These are phyloP conservation scores for Pomacea canaliculata DNA, from an alignment of 2,888 invertebrate species.

Conservation along the genomic window DNA sequence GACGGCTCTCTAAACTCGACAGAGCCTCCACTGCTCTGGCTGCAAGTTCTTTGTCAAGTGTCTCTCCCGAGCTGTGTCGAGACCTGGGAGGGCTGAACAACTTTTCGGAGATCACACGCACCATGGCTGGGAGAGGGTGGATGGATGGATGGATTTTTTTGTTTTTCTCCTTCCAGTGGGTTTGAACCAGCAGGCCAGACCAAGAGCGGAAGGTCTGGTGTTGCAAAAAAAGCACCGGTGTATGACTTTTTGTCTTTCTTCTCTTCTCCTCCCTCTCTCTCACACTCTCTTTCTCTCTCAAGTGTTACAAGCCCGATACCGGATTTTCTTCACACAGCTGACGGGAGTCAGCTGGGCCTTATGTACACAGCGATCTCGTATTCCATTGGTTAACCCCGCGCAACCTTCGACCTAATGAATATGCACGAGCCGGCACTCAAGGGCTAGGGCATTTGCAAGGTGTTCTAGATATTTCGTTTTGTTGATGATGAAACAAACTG, in stretches of 20 bases:
- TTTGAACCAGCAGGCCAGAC: too few relatives aligned
- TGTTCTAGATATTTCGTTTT: not conserved
- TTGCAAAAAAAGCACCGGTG: too few relatives aligned
- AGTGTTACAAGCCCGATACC: conserved; percentile 4
- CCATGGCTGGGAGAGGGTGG: conserved; percentile 30
- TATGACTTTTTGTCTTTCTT: too few relatives aligned
- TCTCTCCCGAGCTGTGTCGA: conserved; percentile 54
- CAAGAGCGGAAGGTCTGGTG: too few relatives aligned
- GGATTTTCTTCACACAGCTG: conserved; percentile 23
- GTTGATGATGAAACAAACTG: conserved; percentile 23
- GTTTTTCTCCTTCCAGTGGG: too few relatives aligned
- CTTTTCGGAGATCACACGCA: conserved; percentile 47
- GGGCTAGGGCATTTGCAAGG: not conserved
- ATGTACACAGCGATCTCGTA: conserved; percentile 23
- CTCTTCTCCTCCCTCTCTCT: too few relatives aligned
- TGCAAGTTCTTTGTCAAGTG: conserved; percentile 44
- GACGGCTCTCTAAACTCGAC: conserved; percentile 26
- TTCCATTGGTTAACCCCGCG: conserved; percentile 10
- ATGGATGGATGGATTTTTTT: too few relatives aligned
- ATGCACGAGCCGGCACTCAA: conserved; percentile 25
- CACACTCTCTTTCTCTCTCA: too few relatives aligned
- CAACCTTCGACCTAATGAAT: conserved; percentile 22
- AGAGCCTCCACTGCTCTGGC: conserved; percentile 42
- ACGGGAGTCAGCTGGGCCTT: conserved; percentile 19
- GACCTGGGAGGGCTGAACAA: conserved; percentile 47